phyloP scores from a whole-genome alignment of 2,113 vertebrate genomes.

The Litocranius walleri region DNA sequence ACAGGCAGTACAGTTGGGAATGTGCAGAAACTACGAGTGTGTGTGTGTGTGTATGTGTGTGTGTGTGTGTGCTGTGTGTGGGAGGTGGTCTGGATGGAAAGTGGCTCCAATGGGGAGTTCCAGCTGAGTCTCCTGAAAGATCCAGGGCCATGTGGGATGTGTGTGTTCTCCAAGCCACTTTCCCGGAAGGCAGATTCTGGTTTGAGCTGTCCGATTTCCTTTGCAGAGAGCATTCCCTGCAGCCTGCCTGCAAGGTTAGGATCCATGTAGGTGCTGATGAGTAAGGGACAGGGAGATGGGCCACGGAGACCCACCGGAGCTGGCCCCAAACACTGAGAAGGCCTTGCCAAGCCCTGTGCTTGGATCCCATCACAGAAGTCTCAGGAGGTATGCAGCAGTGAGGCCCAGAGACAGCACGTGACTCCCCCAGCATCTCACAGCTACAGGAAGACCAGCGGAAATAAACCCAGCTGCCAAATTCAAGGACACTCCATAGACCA shows the following conservation, averaged over 20 bases:
- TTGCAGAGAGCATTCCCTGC: neutral
- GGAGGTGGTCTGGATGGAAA: neutral
- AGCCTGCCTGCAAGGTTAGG: neutral
- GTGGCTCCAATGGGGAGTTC: neutral
- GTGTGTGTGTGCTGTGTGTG: neutral
- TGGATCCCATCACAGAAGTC: neutral
- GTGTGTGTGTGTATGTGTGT: too few species aligned
- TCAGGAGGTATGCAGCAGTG: neutral
- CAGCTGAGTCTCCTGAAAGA: neutral
- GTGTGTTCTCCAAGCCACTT: neutral
- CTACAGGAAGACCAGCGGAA: neutral
- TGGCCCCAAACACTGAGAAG: neutral
- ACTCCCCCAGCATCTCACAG: conserved; percentile 43
- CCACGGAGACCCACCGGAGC: rapidly evolving
- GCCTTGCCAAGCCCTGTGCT: neutral
- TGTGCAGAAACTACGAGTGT: neutral
- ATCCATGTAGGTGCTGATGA: neutral
- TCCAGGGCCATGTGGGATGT: neutral
- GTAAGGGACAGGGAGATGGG: neutral
- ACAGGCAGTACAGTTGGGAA: neutral
- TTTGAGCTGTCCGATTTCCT: neutral
- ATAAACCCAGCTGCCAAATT: neutral
- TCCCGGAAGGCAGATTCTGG: neutral
- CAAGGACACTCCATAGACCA: neutral
- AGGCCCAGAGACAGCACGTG: neutral